A percentile compares a stretch with the other conserved stretches of the same genome.
These are phyloP conservation scores for Chymomyza procnemis DNA, from an alignment of 2,888 invertebrate genomes.

Conservation along the genomic window DNA sequence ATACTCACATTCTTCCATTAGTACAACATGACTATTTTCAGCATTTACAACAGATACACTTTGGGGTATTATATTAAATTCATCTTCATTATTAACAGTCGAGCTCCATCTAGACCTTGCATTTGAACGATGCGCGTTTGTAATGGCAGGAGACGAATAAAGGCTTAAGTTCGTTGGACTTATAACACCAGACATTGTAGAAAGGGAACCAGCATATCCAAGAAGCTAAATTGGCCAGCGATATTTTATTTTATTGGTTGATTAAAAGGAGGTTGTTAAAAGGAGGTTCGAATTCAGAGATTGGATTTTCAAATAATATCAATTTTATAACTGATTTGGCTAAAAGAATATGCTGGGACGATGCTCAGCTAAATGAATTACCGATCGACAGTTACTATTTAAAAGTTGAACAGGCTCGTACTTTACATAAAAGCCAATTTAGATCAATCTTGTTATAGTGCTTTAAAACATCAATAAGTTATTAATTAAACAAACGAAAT, in stretches of 20 bases:
- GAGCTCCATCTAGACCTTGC: slow-evolving; percentile 90
- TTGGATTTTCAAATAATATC: too few relatives aligned
- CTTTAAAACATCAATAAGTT: too few relatives aligned
- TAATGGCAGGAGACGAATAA: slow-evolving; percentile 86
- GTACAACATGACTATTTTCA: slow-evolving; percentile 84
- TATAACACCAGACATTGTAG: slow-evolving; percentile 89
- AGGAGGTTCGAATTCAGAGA: too few relatives aligned
- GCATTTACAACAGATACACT: slow-evolving; percentile 82
- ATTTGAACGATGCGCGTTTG: slow-evolving; percentile 82
- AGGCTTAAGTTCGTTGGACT: slow-evolving; percentile 92
- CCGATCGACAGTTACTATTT: too few relatives aligned
- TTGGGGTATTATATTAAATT: slow-evolving; percentile 95
- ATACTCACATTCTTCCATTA: slow-evolving; percentile 87
- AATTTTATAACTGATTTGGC: too few relatives aligned
- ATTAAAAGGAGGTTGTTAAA: too few relatives aligned
- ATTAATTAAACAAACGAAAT: too few relatives aligned
- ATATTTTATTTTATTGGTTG: neutral
- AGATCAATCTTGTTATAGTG: too few relatives aligned
- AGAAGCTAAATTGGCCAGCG: slow-evolving; percentile 84
- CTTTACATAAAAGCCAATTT: too few relatives aligned
- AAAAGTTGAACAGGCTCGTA: too few relatives aligned
- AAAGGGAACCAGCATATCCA: slow-evolving; percentile 92
- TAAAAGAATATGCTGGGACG: too few relatives aligned
- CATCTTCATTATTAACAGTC: slow-evolving; percentile 94
- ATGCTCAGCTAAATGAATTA: too few relatives aligned